A percentile compares a stretch with the other conserved stretches of the same genome.
Evolutionary conservation across 2,797 vertebrate species (phyloP).

Genomic region (Lophotriccus pileatus): DNA sequence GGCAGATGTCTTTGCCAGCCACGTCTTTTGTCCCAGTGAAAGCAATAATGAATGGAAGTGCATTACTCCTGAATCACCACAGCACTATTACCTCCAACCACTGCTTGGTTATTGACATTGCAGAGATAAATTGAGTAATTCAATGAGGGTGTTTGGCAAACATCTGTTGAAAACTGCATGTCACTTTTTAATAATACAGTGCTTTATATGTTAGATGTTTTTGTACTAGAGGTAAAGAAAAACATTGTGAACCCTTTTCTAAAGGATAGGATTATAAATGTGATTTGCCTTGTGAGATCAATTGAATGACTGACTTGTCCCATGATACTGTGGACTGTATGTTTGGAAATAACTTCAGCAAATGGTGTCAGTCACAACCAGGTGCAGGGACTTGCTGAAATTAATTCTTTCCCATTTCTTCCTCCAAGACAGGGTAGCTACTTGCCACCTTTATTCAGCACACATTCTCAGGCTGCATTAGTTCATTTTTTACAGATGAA

Average conservation of each 20-base stretch:
- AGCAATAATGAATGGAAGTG: background rate
- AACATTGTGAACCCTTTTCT: background rate
- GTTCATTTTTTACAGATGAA: background rate
- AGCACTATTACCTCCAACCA: background rate
- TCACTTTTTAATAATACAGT: background rate
- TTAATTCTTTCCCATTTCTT: background rate
- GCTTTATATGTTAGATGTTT: background rate
- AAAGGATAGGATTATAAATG: background rate
- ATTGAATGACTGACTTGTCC: background rate
- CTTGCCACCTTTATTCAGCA: background rate
- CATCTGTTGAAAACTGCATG: background rate
- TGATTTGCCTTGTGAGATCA: background rate
- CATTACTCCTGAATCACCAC: background rate
- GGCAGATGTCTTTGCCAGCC: background rate
- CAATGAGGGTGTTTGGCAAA: background rate
- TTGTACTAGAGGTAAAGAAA: background rate
- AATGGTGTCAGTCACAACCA: background rate
- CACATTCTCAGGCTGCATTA: background rate
- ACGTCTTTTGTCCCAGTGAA: background rate
- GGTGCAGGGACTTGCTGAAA: background rate
- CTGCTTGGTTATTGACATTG: background rate
- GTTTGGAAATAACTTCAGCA: background rate
- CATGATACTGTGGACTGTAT: background rate
- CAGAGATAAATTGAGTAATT: background rate
- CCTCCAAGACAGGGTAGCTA: background rate